Evolutionary conservation across 2,888 invertebrate species (phyloP), one percentile per base, ranked within the genome.

Genomic region (Tachina lurida): DNA sequence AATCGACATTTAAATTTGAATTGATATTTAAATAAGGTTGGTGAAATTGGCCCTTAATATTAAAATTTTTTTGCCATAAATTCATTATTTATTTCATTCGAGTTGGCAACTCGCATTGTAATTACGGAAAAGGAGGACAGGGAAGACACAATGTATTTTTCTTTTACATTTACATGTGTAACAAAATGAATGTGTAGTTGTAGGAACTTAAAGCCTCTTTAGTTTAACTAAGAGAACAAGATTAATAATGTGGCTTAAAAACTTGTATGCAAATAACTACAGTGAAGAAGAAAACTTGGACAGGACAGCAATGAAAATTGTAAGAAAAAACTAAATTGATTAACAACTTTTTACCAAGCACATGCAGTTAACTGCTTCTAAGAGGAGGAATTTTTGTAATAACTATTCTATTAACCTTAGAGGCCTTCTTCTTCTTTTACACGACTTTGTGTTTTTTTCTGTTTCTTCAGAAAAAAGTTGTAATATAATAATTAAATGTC

Each of bases 231-330:
- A 76, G 43, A 45, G 60, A 73, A 77, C 47, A 77, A 73, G 58
- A 86, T 79, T 82, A 83, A 86, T 83, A 70, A 79, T 86, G 79
- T 73, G 79, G 79, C 71, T 79, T 71, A 54, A 58, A 76, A 81
- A 49, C 45, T 60, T 52, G 77, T 47, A 49, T 62, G 43, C 19
- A 56, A 56, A 17, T 41, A n/a, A 19, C 10, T 62, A 84, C 76
- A 74, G 77, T 77, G 43, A 8, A 7, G 17, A 13, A 15, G 7
- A 58, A 75, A 49, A 79, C 31, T 31, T 4, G 39, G 9, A 17
- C 0, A 63, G 12, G 1, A 13, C 4, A 31, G 31, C 7, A 58
- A 0, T 10, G 10, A n/a, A n/a, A n/a, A n/a, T 41, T 63, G 56
- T n/a, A 49, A 67, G 22, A 17, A n/a, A n/a, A 39, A 39, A 2